Base-by-base conservation (phyloP, 1,140 invertebrate species). In the Mactra quadrangularis region DNA sequence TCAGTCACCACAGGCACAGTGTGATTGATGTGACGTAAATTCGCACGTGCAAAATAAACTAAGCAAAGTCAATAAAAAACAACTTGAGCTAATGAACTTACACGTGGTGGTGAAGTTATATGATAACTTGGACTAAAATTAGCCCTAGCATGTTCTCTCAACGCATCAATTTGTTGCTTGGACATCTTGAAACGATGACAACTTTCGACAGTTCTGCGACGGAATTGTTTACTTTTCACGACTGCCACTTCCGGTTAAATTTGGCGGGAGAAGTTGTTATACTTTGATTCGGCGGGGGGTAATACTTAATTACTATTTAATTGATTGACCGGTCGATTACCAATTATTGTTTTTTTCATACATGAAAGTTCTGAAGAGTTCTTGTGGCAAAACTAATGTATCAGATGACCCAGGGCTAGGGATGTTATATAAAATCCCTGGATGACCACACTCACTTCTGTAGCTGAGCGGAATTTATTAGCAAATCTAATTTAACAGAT, bases 171-270 rank as follows among this genome's bases (percentile, higher is more conserved):
- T 57, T 57, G 53, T 27, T 57, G 53, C 3, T 22, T 29, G 25
- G 53, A 57, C 53, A 57, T 57, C n/a, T 22, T 57, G 3, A 6
- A 9, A 9, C 52, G 17, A n/a, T 7, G 17, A 53, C 17, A 53
- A 53, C 17, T 22, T 53, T 4, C 22, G 25, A 19, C 3, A 3
- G 53, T 7, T 29, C n/a, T 27, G 15, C 31, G n/a, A n/a, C n/a
- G n/a, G n/a, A n/a, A n/a, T 29, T 57, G 53, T 57, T 27, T 1
- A 29, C 17, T 29, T 57, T 29, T 29, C 53, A 29, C 31, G 53
- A 57, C 25, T 4, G 7, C 6, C 25, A 57, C 53, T 57, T 57
- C 53, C 53, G 53, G 53, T 57, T 27, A 57, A 57, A 57, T 57
- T 57, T 57, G 53, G 53, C 53, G 53, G 53, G 53, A 27, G 7